Conservation (phyloP, 2,113 vertebrate species). For the Hystrix cristata region DNA sequence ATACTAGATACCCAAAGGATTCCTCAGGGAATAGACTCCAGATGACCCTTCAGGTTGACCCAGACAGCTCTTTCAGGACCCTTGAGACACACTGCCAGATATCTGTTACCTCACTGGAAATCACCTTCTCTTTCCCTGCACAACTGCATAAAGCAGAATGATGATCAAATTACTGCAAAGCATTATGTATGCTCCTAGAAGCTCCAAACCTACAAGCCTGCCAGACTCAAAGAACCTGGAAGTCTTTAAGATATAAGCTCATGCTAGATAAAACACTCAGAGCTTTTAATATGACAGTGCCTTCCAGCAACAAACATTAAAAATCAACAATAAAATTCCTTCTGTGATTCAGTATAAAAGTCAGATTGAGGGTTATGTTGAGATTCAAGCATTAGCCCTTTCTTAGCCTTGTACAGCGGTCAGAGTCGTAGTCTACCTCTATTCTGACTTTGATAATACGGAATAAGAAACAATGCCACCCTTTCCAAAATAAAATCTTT, state of each 20-base stretch:
- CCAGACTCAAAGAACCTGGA: not conserved
- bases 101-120: accelerated
- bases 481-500: not conserved
- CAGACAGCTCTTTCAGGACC: not conserved
- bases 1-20: not conserved
- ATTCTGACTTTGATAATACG: not conserved
- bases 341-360: not conserved
- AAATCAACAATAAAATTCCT: not conserved
- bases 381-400: not conserved
- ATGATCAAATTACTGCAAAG: not conserved
- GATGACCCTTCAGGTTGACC: not conserved
- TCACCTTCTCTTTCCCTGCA: accelerated
- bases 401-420: not conserved
- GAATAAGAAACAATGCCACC: not conserved
- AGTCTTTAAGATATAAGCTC: not conserved
- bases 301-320: not conserved
- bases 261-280: not conserved
- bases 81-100: not conserved
- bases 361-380: not conserved
- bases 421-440: not conserved
- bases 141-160: not conserved
- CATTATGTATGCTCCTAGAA: not conserved
- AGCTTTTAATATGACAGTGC: not conserved
- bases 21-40: not conserved
- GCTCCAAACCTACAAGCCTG: not conserved